phyloP scores from a whole-genome alignment of 2,113 vertebrate genomes.

The Osmerus eperlanus region DNA sequence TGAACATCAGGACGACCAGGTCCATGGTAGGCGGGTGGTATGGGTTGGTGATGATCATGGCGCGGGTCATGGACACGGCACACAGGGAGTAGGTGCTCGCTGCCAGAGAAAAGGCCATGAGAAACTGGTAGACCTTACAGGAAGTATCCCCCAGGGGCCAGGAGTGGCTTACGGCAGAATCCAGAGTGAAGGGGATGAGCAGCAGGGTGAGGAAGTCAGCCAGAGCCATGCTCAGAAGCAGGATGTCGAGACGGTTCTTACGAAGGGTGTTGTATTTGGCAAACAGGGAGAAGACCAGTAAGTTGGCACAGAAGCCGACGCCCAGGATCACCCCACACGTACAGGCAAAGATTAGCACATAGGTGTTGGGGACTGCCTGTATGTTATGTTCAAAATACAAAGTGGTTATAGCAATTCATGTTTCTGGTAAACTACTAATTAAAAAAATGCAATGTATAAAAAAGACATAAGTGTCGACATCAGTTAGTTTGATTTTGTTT shows the following conservation, averaged over 20 bases:
- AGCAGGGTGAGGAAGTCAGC: constrained; percentile 72
- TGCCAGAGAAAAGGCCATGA: constrained; percentile 69
- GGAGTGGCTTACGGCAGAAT: constrained; percentile 61
- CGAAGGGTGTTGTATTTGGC: constrained; percentile 68
- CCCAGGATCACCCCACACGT: constrained; percentile 69
- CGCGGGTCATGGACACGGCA: constrained; percentile 69
- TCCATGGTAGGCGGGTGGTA: constrained; percentile 62
- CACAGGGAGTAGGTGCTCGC: constrained; percentile 77
- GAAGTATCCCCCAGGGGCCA: constrained; percentile 68
- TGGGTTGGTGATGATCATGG: constrained; percentile 66
- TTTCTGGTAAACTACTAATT: no score
- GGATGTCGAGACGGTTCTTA: constrained; percentile 70
- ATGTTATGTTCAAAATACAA: neutral
- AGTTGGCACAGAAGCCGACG: constrained; percentile 70
- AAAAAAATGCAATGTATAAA: no score
- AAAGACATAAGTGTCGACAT: no score
- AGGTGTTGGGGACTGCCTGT: constrained; percentile 52
- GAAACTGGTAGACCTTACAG: constrained; percentile 77
- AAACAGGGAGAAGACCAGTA: constrained; percentile 73
- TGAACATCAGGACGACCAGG: constrained; percentile 63
- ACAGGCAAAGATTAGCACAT: constrained; percentile 69
- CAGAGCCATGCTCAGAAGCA: constrained; percentile 73
- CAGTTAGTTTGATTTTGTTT: neutral
- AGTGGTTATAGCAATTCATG: neutral
- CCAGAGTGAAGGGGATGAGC: constrained; percentile 70